phyloP scores from a whole-genome alignment of 1,140 invertebrate species.

The Nomia melanderi region DNA sequence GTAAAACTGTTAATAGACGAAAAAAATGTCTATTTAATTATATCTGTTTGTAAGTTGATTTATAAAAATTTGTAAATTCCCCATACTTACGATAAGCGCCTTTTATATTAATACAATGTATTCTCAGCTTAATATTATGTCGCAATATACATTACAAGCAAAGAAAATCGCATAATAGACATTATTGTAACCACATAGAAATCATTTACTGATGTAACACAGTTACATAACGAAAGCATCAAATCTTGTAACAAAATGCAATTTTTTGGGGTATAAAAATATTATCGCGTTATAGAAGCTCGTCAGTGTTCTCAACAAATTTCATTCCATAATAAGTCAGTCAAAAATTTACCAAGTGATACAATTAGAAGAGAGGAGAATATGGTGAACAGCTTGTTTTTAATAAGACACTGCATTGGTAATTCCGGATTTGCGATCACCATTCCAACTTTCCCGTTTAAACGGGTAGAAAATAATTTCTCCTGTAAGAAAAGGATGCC shows the following conservation, averaged over 20 bases:
- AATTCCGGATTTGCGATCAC: constrained; percentile 83
- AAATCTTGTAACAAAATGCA: constrained; percentile 28
- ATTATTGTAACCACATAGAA: constrained; percentile 24
- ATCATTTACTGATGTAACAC: constrained; percentile 26
- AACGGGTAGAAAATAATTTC: constrained; percentile 53
- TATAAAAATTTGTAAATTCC: too few relatives aligned
- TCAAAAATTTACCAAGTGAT: constrained; percentile 78
- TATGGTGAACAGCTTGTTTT: constrained; percentile 84
- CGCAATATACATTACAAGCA: constrained; percentile 8
- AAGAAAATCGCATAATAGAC: constrained; percentile 25
- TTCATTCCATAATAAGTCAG: constrained; percentile 66
- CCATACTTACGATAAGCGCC: too few relatives aligned
- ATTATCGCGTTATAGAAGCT: constrained; percentile 17
- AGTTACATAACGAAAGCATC: constrained; percentile 23
- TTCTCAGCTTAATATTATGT: neutral
- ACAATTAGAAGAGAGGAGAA: constrained; percentile 82
- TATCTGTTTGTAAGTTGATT: too few relatives aligned
- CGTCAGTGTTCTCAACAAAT: constrained; percentile 39
- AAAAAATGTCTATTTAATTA: neutral
- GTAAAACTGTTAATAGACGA: neutral
- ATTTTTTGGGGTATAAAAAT: constrained; percentile 7
- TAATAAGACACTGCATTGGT: constrained; percentile 85
- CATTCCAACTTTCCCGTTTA: constrained; percentile 62
- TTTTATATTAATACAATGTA: constrained; percentile 10
- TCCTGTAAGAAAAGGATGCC: constrained; percentile 74